Conservation (phyloP, 2,888 invertebrate genomes). For the Ceriagrion tenellum region DNA sequence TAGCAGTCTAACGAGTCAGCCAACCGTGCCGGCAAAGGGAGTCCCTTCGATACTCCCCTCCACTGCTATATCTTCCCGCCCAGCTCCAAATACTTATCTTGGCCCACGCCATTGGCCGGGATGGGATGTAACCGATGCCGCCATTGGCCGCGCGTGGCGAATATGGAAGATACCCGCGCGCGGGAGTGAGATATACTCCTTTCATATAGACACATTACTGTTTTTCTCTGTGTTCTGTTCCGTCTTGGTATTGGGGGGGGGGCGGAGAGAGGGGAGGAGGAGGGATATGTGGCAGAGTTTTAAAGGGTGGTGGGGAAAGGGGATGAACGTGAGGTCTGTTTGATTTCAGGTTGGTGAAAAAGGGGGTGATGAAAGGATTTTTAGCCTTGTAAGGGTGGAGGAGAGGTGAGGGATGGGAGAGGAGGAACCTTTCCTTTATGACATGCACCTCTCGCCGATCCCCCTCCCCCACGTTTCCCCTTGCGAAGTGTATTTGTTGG, state of each 20-base stretch:
- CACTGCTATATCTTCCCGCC: background rate
- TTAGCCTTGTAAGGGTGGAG: background rate
- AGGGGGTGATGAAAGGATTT: constrained; percentile 51
- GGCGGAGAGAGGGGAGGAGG: no score
- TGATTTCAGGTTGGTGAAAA: constrained; percentile 46
- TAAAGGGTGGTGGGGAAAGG: background rate
- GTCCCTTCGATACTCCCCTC: background rate
- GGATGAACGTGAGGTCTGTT: constrained; percentile 14
- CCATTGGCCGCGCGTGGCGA: constrained; percentile 56
- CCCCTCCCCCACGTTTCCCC: background rate
- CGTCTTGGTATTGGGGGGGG: background rate
- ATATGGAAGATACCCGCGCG: constrained; percentile 38
- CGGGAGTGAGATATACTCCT: background rate
- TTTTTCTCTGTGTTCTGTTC: constrained; percentile 34
- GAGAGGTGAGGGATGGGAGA: background rate
- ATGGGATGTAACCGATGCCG: background rate
- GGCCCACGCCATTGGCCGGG: background rate
- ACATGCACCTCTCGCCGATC: background rate
- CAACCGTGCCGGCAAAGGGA: constrained; percentile 57
- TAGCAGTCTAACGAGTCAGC: constrained; percentile 63
- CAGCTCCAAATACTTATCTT: background rate
- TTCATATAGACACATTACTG: constrained; percentile 41
- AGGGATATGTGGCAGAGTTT: background rate
- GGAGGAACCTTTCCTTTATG: background rate
- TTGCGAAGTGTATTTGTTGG: background rate